Conservation (phyloP, 2,113 vertebrate species). For the Malurus melanocephalus region DNA sequence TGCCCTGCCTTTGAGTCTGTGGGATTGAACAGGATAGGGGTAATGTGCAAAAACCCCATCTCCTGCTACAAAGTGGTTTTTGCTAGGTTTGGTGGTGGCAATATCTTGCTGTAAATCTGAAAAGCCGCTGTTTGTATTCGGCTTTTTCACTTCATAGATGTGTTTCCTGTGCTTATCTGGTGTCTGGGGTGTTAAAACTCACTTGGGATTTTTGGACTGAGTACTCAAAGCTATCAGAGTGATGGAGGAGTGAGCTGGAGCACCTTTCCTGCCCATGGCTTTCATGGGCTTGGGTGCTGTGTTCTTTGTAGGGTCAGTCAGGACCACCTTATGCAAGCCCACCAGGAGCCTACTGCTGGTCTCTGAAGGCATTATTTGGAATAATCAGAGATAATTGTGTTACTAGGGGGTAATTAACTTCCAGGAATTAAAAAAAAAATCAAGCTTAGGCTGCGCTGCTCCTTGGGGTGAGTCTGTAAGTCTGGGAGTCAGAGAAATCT, state of each 20-base stretch:
- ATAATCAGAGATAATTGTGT: slow-evolving; percentile 16
- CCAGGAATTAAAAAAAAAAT: slow-evolving; percentile 9
- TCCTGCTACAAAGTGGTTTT: neutral
- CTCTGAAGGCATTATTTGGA: slow-evolving; percentile 28
- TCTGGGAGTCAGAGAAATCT: neutral
- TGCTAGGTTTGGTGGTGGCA: neutral
- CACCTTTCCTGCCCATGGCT: neutral
- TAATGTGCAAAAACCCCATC: neutral
- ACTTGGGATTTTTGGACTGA: neutral
- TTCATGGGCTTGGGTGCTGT: neutral
- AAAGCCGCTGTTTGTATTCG: neutral
- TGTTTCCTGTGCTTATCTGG: neutral
- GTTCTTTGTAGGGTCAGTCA: neutral
- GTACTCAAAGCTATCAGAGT: neutral
- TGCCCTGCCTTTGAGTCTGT: neutral
- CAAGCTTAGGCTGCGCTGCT: neutral
- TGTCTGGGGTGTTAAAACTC: neutral
- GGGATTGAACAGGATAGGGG: neutral
- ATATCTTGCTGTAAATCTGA: neutral
- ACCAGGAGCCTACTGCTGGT: neutral
- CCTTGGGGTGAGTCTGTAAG: neutral
- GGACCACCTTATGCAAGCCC: neutral
- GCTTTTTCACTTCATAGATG: neutral
- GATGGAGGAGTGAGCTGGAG: neutral
- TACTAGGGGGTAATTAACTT: slow-evolving; percentile 36